phyloP scores from a whole-genome alignment of 2,113 vertebrate genomes.

The Oncorhynchus keta region DNA sequence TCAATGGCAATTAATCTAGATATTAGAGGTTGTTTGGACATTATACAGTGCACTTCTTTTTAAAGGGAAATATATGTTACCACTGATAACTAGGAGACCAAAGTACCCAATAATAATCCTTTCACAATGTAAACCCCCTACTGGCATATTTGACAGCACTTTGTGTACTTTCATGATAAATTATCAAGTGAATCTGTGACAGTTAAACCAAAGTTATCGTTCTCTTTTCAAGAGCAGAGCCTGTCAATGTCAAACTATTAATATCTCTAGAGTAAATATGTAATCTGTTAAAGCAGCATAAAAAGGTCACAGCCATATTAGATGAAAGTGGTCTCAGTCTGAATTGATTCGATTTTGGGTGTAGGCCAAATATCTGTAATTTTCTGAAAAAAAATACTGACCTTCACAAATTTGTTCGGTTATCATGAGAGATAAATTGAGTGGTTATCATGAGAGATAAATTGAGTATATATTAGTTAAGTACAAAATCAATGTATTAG shows the following conservation, averaged over 20 bases:
- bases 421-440: no score
- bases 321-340: neutral
- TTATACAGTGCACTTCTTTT: neutral
- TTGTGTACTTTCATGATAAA: neutral
- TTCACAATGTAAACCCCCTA: neutral
- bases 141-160: neutral
- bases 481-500: neutral
- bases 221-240: neutral
- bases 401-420: no score
- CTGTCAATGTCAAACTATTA: constrained; percentile 3
- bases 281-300: neutral
- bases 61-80: neutral
- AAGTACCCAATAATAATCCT: neutral
- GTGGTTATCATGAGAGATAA: no score
- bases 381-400: no score
- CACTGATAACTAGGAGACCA: neutral
- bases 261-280: constrained; percentile 3
- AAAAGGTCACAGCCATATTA: neutral
- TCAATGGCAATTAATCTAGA: no score
- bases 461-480: no score
- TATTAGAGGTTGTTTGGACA: neutral
- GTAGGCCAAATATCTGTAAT: neutral
- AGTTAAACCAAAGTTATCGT: neutral
- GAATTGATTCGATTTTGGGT: neutral
- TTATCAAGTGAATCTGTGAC: neutral